Evolutionary conservation across 2,888 invertebrate genomes (phyloP), one percentile per base, ranked within the genome.

Genomic region (Cepaea hortensis): DNA sequence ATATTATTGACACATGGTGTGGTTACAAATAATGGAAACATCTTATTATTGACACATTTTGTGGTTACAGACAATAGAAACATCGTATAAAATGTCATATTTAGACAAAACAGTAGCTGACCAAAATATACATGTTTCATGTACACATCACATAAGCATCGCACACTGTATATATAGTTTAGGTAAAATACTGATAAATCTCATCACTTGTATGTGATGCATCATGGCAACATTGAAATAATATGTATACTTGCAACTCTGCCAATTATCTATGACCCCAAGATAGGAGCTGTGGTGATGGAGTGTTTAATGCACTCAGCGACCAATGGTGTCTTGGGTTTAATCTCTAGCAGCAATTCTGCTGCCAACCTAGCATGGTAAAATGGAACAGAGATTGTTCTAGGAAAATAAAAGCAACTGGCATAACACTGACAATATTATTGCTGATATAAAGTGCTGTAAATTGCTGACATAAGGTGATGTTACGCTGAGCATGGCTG

Each of bases 161-260:
- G 6, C n/a, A 61, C 46, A 62, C 46, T 83, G 3, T 61, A 62
- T 75, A 75, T 62, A 83, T 13, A 18, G 11, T 83, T 23, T 68
- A 70, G 18, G 50, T 50, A 50, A 83, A 83, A 83, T 83, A 83
- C 83, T 83, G 83, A 75, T 83, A 83, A 72, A 82, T 82, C 20
- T 20, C 23, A 62, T 83, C 83, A 83, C 83, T 75, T 75, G 7
- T 61, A 61, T 48, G 62, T 73, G n/a, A 48, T 75, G 23, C 46
- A n/a, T 35, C 62, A 62, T 83, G 61, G 83, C 73, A 82, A 55
- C 70, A 70, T 70, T 81, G 46, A 20, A 48, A 50, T 15, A 50
- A 20, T 76, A 20, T 15, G 7, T 7, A 1, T 50, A 18, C 15
- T 50, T 76, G 13, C 18, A 48, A 76, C 75, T 76, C 3, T 11